A percentile compares a stretch with the other conserved stretches of the same genome.
Conservation (phyloP, 2,888 invertebrate genomes). For the Allacma fusca region DNA sequence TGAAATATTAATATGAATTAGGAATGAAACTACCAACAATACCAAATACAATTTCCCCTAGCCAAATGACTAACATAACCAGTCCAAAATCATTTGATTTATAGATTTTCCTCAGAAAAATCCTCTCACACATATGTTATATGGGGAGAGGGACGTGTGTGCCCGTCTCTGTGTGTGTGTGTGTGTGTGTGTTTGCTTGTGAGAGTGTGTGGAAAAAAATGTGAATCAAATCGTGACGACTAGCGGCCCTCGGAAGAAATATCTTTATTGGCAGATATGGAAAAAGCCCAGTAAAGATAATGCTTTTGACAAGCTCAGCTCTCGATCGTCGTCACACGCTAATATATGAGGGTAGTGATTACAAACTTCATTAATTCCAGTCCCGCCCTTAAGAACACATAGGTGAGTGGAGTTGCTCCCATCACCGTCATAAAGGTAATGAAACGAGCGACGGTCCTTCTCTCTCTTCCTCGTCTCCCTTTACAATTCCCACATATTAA, state of each 20-base stretch:
- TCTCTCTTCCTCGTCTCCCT: not conserved
- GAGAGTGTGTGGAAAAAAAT: not conserved
- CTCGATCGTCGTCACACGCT: not conserved
- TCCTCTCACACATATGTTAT: too few relatives aligned
- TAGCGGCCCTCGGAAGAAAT: slow-evolving; percentile 2
- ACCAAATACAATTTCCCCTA: too few relatives aligned
- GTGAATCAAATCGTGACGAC: slow-evolving; percentile 21
- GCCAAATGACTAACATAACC: too few relatives aligned
- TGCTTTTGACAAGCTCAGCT: not conserved
- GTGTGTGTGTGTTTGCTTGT: too few relatives aligned
- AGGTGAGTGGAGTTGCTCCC: not conserved
- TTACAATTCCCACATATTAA: not conserved
- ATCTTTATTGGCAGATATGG: slow-evolving; percentile 7
- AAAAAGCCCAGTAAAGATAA: too few relatives aligned
- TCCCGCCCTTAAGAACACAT: slow-evolving; percentile 9
- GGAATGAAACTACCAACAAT: too few relatives aligned
- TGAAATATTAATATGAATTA: too few relatives aligned
- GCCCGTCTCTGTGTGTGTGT: too few relatives aligned
- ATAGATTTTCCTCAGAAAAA: too few relatives aligned
- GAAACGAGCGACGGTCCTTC: not conserved
- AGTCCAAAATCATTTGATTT: too few relatives aligned
- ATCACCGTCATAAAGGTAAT: not conserved
- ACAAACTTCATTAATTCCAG: slow-evolving; percentile 20
- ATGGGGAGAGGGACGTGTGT: too few relatives aligned
- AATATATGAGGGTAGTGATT: slow-evolving; percentile 16